Conservation (phyloP, 2,888 invertebrate species). For the Rhabditoides inermis region DNA sequence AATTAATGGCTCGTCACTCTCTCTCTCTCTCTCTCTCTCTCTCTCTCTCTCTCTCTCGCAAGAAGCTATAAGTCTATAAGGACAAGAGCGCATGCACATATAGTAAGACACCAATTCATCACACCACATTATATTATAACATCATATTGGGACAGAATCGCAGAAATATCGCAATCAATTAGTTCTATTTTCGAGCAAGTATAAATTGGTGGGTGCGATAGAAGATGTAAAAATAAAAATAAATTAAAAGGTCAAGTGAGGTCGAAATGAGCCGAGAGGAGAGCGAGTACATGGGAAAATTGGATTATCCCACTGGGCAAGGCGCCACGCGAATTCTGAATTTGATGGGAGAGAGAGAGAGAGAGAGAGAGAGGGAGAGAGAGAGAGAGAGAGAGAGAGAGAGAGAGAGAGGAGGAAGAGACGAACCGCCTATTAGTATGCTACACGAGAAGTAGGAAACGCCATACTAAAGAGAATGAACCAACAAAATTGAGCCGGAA, state of each 20-base stretch:
- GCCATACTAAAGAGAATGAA: too few species aligned
- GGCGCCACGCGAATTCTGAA: neutral
- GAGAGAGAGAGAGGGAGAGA: neutral
- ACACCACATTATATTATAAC: too few species aligned
- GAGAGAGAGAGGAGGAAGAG: neutral
- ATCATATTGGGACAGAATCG: too few species aligned
- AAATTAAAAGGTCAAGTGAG: neutral
- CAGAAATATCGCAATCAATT: too few species aligned
- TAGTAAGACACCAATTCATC: too few species aligned
- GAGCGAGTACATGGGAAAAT: neutral
- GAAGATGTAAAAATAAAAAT: neutral
- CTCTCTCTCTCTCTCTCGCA: neutral
- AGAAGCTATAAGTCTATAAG: too few species aligned
- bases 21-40: neutral
- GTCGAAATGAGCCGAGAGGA: neutral
- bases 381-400: constrained; percentile 1
- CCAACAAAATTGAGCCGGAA: too few species aligned
- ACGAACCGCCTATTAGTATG: too few species aligned
- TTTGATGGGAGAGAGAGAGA: neutral
- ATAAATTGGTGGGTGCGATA: neutral
- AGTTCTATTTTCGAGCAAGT: too few species aligned
- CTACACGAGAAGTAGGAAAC: too few species aligned
- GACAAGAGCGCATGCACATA: too few species aligned
- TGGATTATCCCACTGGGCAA: neutral
- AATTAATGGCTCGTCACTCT: neutral